A percentile compares a stretch with the other conserved stretches of the same genome.
Evolutionary conservation across 1,140 invertebrate species (phyloP).

Genomic region (Leptopilina clavipes): DNA sequence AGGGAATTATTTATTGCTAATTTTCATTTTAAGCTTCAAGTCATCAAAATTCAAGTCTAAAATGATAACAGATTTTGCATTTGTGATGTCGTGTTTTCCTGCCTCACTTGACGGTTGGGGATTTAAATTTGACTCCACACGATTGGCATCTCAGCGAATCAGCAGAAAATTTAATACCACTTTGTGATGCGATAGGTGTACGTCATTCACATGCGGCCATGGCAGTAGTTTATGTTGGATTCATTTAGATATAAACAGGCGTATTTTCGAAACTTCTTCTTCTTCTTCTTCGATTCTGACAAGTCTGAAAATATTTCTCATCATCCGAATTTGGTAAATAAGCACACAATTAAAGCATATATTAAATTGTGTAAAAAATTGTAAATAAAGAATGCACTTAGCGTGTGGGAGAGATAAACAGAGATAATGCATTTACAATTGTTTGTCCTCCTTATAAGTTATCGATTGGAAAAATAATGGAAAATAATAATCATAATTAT

Average conservation of each 20-base stretch:
- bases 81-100: neutral
- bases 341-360: too few species aligned
- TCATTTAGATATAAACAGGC: too few species aligned
- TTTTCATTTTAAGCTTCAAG: too few species aligned
- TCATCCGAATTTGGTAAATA: too few species aligned
- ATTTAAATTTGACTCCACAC: neutral
- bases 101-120: neutral
- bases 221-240: too few species aligned
- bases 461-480: neutral
- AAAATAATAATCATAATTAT: neutral
- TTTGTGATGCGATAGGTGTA: neutral
- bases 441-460: neutral
- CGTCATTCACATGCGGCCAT: slow-evolving; percentile 23
- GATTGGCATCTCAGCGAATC: neutral
- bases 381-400: neutral
- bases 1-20: too few species aligned
- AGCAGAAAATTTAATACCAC: slow-evolving; percentile 14
- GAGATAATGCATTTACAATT: neutral
- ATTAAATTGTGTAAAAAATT: too few species aligned
- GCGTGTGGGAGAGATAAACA: neutral
- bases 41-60: too few species aligned
- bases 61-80: too few species aligned
- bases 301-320: too few species aligned
- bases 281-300: too few species aligned
- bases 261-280: too few species aligned